These are phyloP conservation scores for Isurus oxyrinchus DNA, from an alignment of 2,113 vertebrate species.

Conservation along the genomic window DNA sequence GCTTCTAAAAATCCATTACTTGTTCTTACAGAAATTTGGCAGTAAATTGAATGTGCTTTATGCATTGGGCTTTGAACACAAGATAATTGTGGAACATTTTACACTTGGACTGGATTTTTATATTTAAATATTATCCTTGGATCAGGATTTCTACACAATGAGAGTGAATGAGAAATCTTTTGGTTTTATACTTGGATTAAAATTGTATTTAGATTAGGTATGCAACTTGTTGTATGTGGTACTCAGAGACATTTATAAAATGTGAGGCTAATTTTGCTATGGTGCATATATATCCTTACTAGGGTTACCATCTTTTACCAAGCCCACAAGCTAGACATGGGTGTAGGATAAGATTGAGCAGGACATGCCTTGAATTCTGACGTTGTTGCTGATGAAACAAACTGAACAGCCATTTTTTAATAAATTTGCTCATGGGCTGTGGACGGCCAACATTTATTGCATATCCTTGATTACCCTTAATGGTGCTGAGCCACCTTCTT, in stretches of 20 bases:
- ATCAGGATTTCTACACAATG: neutral
- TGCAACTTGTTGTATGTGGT: neutral
- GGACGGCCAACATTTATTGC: too few species aligned
- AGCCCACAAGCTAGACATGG: neutral
- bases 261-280: neutral
- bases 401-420: too few species aligned
- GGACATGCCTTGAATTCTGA: neutral
- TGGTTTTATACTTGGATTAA: constrained; percentile 12
- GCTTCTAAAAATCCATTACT: constrained; percentile 27
- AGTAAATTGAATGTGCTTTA: neutral
- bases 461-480: too few species aligned
- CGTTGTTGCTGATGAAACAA: neutral
- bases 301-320: neutral
- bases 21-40: constrained; percentile 4
- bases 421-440: too few species aligned
- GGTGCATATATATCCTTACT: neutral
- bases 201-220: neutral
- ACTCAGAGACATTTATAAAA: neutral
- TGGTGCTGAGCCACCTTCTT: too few species aligned
- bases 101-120: neutral
- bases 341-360: neutral
- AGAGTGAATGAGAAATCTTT: neutral
- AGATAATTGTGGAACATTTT: constrained; percentile 32
- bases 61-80: neutral
- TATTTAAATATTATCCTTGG: constrained; percentile 26